These are phyloP conservation scores for Todiramphus chloris DNA, from an alignment of 2,113 vertebrate species.

Conservation along the genomic window DNA sequence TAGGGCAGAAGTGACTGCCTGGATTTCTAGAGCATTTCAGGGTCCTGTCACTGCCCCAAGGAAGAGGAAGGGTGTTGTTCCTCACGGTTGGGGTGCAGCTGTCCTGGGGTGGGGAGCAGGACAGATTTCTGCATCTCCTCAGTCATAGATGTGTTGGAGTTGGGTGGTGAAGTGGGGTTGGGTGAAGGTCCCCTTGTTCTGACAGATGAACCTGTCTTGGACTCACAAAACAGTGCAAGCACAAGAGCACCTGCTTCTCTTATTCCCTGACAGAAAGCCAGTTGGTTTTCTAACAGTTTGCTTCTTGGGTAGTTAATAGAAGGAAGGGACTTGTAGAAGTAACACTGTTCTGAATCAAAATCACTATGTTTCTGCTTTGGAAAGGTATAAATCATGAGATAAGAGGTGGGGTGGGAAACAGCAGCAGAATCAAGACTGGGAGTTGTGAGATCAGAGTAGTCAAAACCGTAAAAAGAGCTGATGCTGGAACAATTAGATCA, in stretches of 20 bases:
- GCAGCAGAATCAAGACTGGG: background rate
- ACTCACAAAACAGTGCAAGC: background rate
- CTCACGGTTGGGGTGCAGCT: fast-evolving
- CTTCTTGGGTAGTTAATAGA: background rate
- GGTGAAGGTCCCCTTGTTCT: background rate
- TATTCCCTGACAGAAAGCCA: background rate
- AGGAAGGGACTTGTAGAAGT: background rate
- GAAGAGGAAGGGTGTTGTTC: background rate
- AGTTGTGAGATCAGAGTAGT: background rate
- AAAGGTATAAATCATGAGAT: background rate
- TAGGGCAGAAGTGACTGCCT: background rate
- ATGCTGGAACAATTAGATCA: background rate
- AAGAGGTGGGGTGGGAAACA: background rate
- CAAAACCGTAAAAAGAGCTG: background rate
- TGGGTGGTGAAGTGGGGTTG: background rate
- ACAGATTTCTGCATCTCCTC: background rate
- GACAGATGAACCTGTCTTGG: background rate
- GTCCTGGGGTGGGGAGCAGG: background rate
- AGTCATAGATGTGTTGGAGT: background rate
- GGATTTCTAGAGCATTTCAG: background rate
- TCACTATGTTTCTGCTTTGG: background rate
- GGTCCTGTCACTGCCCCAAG: background rate
- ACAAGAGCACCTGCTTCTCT: background rate
- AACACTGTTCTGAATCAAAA: background rate
- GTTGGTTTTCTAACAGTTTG: background rate